A percentile compares a stretch with the other conserved stretches of the same genome.
Conservation (phyloP, 2,888 invertebrate species). For the Drosophila falleni region DNA sequence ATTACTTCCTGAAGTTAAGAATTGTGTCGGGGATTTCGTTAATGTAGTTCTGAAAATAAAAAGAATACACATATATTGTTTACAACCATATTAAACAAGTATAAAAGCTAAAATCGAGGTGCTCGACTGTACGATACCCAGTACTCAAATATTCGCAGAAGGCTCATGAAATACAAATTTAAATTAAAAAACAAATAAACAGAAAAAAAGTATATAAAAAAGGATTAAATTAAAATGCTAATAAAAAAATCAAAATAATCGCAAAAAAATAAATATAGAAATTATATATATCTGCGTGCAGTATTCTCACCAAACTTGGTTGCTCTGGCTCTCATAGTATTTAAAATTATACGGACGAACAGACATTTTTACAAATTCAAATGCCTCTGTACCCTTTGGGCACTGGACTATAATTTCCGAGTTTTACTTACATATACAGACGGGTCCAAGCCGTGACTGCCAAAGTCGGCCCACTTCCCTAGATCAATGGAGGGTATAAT, state of each 20-base stretch:
- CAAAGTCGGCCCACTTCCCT: slow-evolving; percentile 94
- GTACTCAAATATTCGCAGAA: too few relatives aligned
- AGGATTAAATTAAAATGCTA: too few relatives aligned
- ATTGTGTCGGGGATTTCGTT: slow-evolving; percentile 86
- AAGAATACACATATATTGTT: slow-evolving; percentile 1
- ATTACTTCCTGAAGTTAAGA: slow-evolving; percentile 84
- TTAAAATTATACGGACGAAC: neutral
- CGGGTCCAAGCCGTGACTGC: slow-evolving; percentile 86
- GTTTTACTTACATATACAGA: slow-evolving; percentile 88
- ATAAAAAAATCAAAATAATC: too few relatives aligned
- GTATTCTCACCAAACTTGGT: too few relatives aligned
- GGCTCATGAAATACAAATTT: neutral
- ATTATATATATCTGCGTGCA: too few relatives aligned
- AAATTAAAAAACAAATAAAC: neutral
- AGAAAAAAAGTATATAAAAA: too few relatives aligned
- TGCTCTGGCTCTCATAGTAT: neutral
- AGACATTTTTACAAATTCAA: neutral
- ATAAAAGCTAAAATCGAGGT: neutral
- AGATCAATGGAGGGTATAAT: slow-evolving; percentile 95
- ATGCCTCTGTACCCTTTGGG: too few relatives aligned
- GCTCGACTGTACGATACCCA: neutral
- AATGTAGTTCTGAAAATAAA: slow-evolving; percentile 84
- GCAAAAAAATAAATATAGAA: too few relatives aligned
- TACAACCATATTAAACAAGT: neutral
- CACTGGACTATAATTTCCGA: neutral